phyloP scores from a whole-genome alignment of 2,113 vertebrate genomes.

The Crotalus horridus region DNA sequence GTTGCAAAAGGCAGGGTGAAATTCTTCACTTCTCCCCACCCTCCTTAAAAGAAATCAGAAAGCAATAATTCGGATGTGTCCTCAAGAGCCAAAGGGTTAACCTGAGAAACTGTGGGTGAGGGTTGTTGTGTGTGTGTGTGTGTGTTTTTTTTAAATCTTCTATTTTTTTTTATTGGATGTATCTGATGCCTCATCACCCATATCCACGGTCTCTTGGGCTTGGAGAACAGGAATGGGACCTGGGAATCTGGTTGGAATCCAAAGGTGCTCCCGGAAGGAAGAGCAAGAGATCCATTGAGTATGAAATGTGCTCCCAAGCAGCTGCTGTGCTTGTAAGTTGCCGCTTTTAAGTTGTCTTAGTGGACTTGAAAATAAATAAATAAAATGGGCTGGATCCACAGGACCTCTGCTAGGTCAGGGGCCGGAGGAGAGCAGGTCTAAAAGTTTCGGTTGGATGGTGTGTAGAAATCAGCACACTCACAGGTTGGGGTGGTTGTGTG shows the following conservation, averaged over 20 bases:
- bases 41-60: not conserved
- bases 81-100: not conserved
- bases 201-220: not conserved
- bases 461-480: not conserved
- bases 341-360: not conserved
- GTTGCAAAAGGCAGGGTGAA: not conserved
- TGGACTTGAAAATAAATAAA: not conserved
- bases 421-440: not conserved
- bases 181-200: not conserved
- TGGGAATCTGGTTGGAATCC: too few species aligned
- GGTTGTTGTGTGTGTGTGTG: not conserved
- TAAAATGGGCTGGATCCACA: not conserved
- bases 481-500: not conserved
- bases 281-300: not conserved
- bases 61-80: not conserved
- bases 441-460: not conserved
- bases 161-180: not conserved
- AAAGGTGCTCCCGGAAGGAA: too few species aligned
- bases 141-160: not conserved
- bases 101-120: not conserved
- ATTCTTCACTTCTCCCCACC: not conserved
- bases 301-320: not conserved
- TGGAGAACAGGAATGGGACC: not conserved
- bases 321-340: conserved; percentile 16
- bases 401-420: not conserved